A percentile compares a stretch with the other conserved stretches of the same genome.
Conservation (phyloP, 2,888 invertebrate genomes). For the Mechanitis messenoides region DNA sequence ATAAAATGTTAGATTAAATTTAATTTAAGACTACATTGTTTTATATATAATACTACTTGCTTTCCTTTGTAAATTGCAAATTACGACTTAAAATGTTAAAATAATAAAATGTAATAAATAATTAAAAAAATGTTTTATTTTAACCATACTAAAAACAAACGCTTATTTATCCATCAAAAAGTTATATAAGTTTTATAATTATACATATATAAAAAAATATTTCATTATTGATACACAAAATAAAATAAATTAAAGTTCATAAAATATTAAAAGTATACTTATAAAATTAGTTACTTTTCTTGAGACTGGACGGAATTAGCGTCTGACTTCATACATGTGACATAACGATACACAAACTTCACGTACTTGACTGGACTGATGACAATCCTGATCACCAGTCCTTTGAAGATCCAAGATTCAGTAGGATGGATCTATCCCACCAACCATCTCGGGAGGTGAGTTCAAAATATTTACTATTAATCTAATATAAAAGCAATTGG, state of each 20-base stretch:
- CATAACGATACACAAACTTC: slow-evolving; percentile 4
- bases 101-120: slow-evolving; percentile 55
- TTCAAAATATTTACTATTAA: slow-evolving; percentile 38
- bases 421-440: slow-evolving; percentile 42
- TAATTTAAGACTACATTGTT: slow-evolving; percentile 45
- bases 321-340: slow-evolving; percentile 1
- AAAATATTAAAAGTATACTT: too few relatives aligned
- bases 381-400: slow-evolving; percentile 37
- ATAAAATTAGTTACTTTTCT: neutral
- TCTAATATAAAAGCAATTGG: slow-evolving; percentile 13
- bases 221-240: too few relatives aligned
- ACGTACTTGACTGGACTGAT: slow-evolving; percentile 20
- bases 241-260: too few relatives aligned
- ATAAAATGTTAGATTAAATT: slow-evolving; percentile 41
- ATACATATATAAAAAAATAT: too few relatives aligned
- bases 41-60: slow-evolving; percentile 56
- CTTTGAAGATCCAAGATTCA: slow-evolving; percentile 48
- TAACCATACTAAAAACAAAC: neutral
- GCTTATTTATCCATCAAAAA: too few relatives aligned
- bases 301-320: neutral
- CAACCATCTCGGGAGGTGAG: slow-evolving; percentile 60
- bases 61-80: slow-evolving; percentile 71
- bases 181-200: too few relatives aligned
- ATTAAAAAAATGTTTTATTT: slow-evolving; percentile 36
- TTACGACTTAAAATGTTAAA: slow-evolving; percentile 64